These are phyloP conservation scores for Limanda limanda DNA, from an alignment of 2,113 vertebrate genomes.

Conservation along the genomic window DNA sequence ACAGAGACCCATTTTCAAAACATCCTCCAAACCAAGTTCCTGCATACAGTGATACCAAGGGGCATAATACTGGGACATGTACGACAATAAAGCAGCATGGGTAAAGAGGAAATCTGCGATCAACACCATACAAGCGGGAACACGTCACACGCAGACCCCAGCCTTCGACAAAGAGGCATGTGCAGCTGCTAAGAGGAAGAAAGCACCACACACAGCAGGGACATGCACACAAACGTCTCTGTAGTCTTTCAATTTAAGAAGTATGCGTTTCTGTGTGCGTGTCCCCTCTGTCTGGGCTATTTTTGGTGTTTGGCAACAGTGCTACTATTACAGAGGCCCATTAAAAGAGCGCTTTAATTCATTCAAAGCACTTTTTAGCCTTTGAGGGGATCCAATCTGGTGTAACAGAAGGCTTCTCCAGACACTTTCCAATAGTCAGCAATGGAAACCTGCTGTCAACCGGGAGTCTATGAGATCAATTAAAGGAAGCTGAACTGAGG, in stretches of 20 bases:
- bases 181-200: slow-evolving; percentile 34
- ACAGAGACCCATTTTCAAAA: slow-evolving; percentile 13
- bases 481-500: background rate
- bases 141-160: slow-evolving; percentile 5
- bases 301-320: slow-evolving; percentile 51
- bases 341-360: slow-evolving; percentile 62
- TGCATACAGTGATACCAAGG: slow-evolving; percentile 15
- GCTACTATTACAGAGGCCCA: slow-evolving; percentile 42
- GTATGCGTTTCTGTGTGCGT: slow-evolving; percentile 30
- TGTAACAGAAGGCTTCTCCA: slow-evolving; percentile 33
- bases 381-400: slow-evolving; percentile 43
- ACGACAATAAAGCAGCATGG: slow-evolving; percentile 10
- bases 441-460: slow-evolving; percentile 23
- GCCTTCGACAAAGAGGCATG: slow-evolving; percentile 13
- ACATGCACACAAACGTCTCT: slow-evolving; percentile 46
- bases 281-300: slow-evolving; percentile 26
- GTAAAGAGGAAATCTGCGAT: slow-evolving; percentile 15
- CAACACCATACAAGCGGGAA: background rate
- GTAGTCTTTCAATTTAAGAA: slow-evolving; percentile 38
- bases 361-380: slow-evolving; percentile 50
- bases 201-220: slow-evolving; percentile 43
- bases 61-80: slow-evolving; percentile 5
- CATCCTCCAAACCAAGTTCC: slow-evolving; percentile 19
- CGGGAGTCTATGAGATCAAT: slow-evolving; percentile 1
- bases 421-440: slow-evolving; percentile 24